Evolutionary conservation across 1,140 invertebrate genomes (phyloP), one percentile per base, ranked within the genome.

Genomic region (Drosophila kikkawai): DNA sequence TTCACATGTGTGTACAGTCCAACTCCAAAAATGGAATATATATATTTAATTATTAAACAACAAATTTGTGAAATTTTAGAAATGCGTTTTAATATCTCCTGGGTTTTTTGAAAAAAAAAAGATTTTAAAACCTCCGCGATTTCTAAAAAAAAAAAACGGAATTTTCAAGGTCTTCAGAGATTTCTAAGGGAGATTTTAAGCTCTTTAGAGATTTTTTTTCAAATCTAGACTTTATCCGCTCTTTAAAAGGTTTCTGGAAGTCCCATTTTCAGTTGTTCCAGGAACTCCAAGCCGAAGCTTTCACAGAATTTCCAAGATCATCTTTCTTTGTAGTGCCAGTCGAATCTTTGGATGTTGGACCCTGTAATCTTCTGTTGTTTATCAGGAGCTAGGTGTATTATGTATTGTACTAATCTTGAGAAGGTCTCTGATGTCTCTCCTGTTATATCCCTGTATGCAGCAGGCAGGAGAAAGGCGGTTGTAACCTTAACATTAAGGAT

Each of bases 1-100:
- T 17, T 58, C 12, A 55, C 36, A 60, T 17, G 47, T 59, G 56
- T 36, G 60, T 75, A 60, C 53, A 77, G 74, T 34, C 36, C 34
- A 17, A 7, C 36, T 37, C 32, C 32, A 15, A 19, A 48, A 39
- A 6, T 22, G 8, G 37, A 64, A n/a, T 39, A 26, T 11, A n/a
- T 39, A n/a, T 11, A 22, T 5, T 22, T 7, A 22, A 37, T 15
- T 22, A 9, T 19, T 19, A 8, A 22, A 0, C 7, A 13, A 36
- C 0, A 19, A 51, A 1, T 13, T 7, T 4, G 3, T 1, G 19
- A 13, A 22, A 34, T 51, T 15, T 7, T 4, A 13, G 19, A 17
- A 17, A 13, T 0, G 6, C 0, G 0, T 17, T 34, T 34, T 2
- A 4, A 53, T 13, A 19, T 7, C 29, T 34, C n/a, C 5, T 22